Evolutionary conservation across 1,140 invertebrate genomes (phyloP).

Genomic region (Tribolium madens): DNA sequence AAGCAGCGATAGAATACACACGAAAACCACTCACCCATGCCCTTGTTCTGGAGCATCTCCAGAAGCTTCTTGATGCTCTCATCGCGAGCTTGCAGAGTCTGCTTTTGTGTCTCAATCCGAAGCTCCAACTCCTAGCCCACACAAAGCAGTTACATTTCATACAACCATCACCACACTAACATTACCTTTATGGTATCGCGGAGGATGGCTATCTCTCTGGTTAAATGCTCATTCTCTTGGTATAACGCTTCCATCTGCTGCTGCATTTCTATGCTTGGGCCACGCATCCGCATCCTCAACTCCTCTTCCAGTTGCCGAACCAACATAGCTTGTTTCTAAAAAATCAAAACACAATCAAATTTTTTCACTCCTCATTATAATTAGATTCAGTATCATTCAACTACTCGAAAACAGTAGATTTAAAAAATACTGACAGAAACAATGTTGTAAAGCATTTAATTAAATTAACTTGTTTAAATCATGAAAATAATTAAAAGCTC

Average conservation of each 20-base stretch:
- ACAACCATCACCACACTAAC: neutral
- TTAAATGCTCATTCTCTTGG: constrained; percentile 94
- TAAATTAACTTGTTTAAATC: too few relatives aligned
- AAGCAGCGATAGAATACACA: constrained; percentile 54
- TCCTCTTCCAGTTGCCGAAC: constrained; percentile 95
- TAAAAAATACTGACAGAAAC: too few relatives aligned
- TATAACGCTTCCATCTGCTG: constrained; percentile 93
- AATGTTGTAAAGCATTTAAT: too few relatives aligned
- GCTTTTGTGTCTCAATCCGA: constrained; percentile 97
- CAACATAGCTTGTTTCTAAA: constrained; percentile 95
- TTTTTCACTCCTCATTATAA: too few relatives aligned
- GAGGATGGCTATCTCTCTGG: constrained; percentile 94
- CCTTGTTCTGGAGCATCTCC: constrained; percentile 98
- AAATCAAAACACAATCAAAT: constrained; percentile 43
- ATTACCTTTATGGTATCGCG: constrained; percentile 93
- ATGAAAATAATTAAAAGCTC: too few relatives aligned
- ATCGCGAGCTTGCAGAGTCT: constrained; percentile 94
- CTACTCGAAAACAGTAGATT: too few relatives aligned
- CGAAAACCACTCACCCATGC: constrained; percentile 82
- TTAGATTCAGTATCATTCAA: too few relatives aligned
- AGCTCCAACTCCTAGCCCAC: constrained; percentile 87
- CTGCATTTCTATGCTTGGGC: constrained; percentile 89
- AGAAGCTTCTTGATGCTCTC: constrained; percentile 98
- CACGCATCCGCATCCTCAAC: constrained; percentile 84
- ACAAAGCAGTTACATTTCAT: neutral